phyloP scores from a whole-genome alignment of 1,140 invertebrate species.

The Samia ricini region DNA sequence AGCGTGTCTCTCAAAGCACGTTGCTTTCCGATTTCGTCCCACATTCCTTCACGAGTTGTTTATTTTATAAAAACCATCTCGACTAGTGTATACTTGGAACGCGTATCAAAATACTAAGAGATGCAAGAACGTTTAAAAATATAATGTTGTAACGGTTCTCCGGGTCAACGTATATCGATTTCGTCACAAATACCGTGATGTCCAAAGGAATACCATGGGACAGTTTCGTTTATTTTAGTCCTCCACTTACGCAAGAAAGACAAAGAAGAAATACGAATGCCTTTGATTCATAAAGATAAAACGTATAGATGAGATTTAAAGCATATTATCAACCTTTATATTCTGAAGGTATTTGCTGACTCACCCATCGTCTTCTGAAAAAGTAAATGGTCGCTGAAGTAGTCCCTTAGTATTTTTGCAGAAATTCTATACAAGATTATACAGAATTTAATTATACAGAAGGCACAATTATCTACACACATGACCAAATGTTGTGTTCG shows the following conservation, averaged over 20 bases:
- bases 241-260: neutral
- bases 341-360: too few relatives aligned
- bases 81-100: constrained; percentile 9
- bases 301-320: too few relatives aligned
- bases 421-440: too few relatives aligned
- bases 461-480: too few relatives aligned
- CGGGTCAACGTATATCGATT: constrained; percentile 22
- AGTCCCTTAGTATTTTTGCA: too few relatives aligned
- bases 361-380: too few relatives aligned
- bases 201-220: neutral
- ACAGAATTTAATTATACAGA: too few relatives aligned
- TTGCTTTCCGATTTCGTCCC: constrained; percentile 44
- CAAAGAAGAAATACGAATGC: too few relatives aligned
- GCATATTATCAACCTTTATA: too few relatives aligned
- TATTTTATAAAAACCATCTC: constrained; percentile 43
- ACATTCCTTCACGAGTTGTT: constrained; percentile 53
- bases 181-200: constrained; percentile 17
- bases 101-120: constrained; percentile 21
- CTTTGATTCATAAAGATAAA: too few relatives aligned
- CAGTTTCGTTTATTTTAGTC: constrained; percentile 2
- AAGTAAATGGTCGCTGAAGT: too few relatives aligned
- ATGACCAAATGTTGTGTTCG: too few relatives aligned
- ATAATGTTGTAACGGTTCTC: constrained; percentile 22
- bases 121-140: constrained; percentile 30
- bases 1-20: constrained; percentile 8